Conservation (phyloP, 1,140 invertebrate species). For the Copidosoma floridanum region DNA sequence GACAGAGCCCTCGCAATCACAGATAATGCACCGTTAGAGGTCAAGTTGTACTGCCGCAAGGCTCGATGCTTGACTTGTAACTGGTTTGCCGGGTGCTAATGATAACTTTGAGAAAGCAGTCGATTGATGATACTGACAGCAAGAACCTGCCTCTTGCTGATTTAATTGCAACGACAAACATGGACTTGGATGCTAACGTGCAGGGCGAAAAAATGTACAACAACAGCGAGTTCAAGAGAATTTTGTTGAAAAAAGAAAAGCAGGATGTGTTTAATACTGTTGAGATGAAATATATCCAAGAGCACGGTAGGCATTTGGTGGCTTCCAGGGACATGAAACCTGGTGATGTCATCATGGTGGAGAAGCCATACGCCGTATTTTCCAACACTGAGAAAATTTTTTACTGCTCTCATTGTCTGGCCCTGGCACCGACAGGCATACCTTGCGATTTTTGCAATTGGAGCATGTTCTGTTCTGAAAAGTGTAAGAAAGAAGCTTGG, state of each 20-base stretch:
- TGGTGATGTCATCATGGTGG: slow-evolving; percentile 13
- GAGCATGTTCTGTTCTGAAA: slow-evolving; percentile 12
- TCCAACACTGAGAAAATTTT: neutral
- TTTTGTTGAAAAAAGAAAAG: neutral
- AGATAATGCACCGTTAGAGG: neutral
- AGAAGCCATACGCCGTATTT: neutral
- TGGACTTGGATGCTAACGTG: too few species aligned
- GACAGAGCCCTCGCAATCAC: neutral
- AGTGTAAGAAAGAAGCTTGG: slow-evolving; percentile 11
- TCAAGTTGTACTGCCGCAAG: slow-evolving; percentile 7
- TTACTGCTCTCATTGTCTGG: neutral
- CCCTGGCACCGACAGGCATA: neutral
- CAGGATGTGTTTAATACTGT: slow-evolving; percentile 1
- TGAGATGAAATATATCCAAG: neutral
- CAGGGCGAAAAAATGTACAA: too few species aligned
- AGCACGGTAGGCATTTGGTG: neutral
- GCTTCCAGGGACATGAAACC: slow-evolving; percentile 5
- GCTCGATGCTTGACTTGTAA: neutral
- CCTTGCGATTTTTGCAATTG: slow-evolving; percentile 11
- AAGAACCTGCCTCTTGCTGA: too few species aligned
- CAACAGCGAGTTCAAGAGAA: too few species aligned
- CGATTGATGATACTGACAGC: too few species aligned
- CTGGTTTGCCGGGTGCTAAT: neutral
- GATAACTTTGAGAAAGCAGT: too few species aligned
- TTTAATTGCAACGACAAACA: too few species aligned